Conservation (phyloP, 2,888 invertebrate genomes). For the Allophyes oxyacanthae region DNA sequence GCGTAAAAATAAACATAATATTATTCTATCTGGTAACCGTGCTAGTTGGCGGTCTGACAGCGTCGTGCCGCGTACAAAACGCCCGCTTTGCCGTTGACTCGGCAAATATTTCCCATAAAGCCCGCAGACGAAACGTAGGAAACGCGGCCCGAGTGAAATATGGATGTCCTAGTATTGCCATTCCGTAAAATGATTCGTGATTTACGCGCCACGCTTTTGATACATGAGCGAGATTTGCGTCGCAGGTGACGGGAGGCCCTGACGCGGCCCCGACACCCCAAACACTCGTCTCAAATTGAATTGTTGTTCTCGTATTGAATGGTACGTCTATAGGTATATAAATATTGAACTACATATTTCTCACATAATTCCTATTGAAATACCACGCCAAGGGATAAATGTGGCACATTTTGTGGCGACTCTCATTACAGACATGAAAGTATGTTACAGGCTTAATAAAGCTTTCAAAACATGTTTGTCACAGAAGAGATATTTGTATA, state of each 20-base stretch:
- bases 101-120: constrained; percentile 75
- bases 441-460: constrained; percentile 12
- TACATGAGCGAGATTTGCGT: constrained; percentile 74
- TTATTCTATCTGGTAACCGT: constrained; percentile 42
- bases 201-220: constrained; percentile 76
- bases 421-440: constrained; percentile 7
- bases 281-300: constrained; percentile 71
- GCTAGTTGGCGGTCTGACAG: constrained; percentile 41
- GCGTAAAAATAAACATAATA: constrained; percentile 38
- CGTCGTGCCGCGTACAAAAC: constrained; percentile 44
- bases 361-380: constrained; percentile 26
- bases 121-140: constrained; percentile 69
- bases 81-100: constrained; percentile 64
- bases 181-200: constrained; percentile 80
- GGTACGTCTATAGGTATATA: constrained; percentile 52
- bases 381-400: constrained; percentile 7
- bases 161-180: constrained; percentile 74
- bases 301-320: constrained; percentile 66
- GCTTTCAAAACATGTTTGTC: constrained; percentile 16
- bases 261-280: constrained; percentile 42
- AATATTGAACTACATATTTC: constrained; percentile 43
- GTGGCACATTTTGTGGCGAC: constrained; percentile 9
- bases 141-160: constrained; percentile 73
- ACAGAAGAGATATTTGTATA: neutral
- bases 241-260: constrained; percentile 69